Evolutionary conservation across 2,113 vertebrate species (phyloP).

Genomic region (Danio rerio): DNA sequence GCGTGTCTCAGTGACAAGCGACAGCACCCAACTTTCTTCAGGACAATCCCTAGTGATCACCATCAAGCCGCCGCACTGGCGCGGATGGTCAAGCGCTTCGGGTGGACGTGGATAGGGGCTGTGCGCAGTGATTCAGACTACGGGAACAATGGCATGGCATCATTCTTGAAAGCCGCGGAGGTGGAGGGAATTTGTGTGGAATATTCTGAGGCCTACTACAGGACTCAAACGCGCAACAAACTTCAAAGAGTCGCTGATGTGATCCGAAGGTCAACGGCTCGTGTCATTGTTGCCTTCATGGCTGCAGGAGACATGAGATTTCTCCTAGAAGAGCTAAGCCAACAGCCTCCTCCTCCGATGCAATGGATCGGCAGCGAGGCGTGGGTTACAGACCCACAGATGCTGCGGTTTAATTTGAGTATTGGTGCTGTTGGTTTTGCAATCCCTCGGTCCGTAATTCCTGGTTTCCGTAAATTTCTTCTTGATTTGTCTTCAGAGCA

Average conservation of each 20-base stretch:
- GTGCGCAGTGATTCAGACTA: slow-evolving; percentile 76
- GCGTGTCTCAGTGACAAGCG: slow-evolving; percentile 73
- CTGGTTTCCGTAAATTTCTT: slow-evolving; percentile 72
- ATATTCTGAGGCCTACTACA: slow-evolving; percentile 68
- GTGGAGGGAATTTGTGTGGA: slow-evolving; percentile 74
- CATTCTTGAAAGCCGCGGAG: slow-evolving; percentile 65
- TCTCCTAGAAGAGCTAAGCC: slow-evolving; percentile 64
- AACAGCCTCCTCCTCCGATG: slow-evolving; percentile 55
- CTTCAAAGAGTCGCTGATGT: slow-evolving; percentile 70
- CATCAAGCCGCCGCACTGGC: slow-evolving; percentile 74
- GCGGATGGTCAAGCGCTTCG: slow-evolving; percentile 70
- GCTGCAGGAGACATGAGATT: slow-evolving; percentile 63
- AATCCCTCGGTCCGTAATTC: slow-evolving; percentile 66
- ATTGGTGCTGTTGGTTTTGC: slow-evolving; percentile 68
- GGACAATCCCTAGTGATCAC: slow-evolving; percentile 77
- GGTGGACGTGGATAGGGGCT: slow-evolving; percentile 79
- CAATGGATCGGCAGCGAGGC: slow-evolving; percentile 76
- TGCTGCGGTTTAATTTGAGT: slow-evolving; percentile 61
- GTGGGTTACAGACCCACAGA: slow-evolving; percentile 66
- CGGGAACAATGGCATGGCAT: slow-evolving; percentile 72
- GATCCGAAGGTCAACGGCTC: slow-evolving; percentile 71
- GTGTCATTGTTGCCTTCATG: slow-evolving; percentile 70
- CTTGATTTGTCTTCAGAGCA: slow-evolving; percentile 60
- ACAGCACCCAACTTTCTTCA: slow-evolving; percentile 72
- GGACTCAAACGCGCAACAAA: slow-evolving; percentile 59